Base-by-base conservation (phyloP, 2,888 invertebrate genomes). In the Horisme vitalbata region DNA sequence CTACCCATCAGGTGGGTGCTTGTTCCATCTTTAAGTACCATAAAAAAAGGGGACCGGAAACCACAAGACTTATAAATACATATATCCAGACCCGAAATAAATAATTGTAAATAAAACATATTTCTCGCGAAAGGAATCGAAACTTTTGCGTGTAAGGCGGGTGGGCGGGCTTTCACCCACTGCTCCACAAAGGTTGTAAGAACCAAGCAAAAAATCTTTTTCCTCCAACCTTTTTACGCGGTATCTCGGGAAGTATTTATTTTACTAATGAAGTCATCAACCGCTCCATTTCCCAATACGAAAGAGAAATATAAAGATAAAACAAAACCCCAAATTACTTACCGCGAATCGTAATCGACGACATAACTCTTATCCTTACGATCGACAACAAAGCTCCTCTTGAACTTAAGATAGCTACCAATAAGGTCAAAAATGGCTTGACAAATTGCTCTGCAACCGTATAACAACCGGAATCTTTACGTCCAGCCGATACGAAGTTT, bases 401-500 rank as follows among this genome's bases (percentile, higher is more conserved):
- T 36, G 24, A 33, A 36, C 49, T 41, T 12, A 35, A 32, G 1
- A 1, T 0, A 0, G 2, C 6, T 30, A 6, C 8, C 11, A 34
- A 50, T 41, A 45, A 34, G 41, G 41, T 34, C 12, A 26, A 30
- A 30, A 41, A 41, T 41, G n/a, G 33, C 9, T 4, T 30, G 23
- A 26, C 30, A 26, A 15, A 30, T 37, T 9, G 21, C 4, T 35
- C 18, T 27, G 10, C 11, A 35, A 15, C 9, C 15, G 15, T 13
- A 26, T 13, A 12, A n/a, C 10, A 34, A 45, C 41, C 43, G 45
- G 39, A 43, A 37, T 53, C 36, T 37, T 45, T 41, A 34, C 27
- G 31, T 6, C 20, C 30, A 41, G 31, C 15, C 53, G 41, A 53
- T 47, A 49, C 51, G 21, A 45, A 41, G 61, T 79, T 79, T 79